Base-by-base conservation (phyloP, 2,113 vertebrate species). In the Limnothrissa miodon region DNA sequence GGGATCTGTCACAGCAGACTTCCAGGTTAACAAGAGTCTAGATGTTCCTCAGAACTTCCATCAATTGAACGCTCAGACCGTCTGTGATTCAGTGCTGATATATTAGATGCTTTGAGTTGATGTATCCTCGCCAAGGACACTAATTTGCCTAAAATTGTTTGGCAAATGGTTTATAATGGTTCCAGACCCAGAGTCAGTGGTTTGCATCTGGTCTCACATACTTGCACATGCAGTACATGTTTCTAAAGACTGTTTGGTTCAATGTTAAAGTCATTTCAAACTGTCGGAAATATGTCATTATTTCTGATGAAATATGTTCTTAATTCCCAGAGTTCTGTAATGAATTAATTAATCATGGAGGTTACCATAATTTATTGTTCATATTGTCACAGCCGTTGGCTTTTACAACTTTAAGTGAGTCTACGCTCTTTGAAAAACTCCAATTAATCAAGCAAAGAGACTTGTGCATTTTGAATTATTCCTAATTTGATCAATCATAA, bases 1-100 rank as follows among this genome's bases (percentile, higher is more conserved):
- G 0, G 98, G 98, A 29, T 98, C 98, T 0, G 98, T 99, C 85
- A 98, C 97, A 0, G 98, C 98, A 0, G 98, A 99, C 87, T 99
- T 99, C 91, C 98, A 99, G 97, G 98, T 99, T 66, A 51, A 80
- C 0, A 74, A 74, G 53, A 56, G 59, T 62, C 8, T 56, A 56
- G 19, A 56, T 56, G 1, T 4, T 19, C 17, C 1, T 48, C 11
- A 2, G 2, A 48, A 13, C 17, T 15, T 48, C 1, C 46, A 15
- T 48, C 11, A 48, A 15, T 48, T 48, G 46, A 48, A 59, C 23
- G 25, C 56, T 9, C 21, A 59, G 10, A 9, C 56, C n/a, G 10
- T 23, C 56, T 25, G 21, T 59, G 1, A 59, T 59, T 21, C 25
- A 59, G 21, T 59, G 7, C 5, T 7, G 46, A 48, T 48, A 48